Conservation (phyloP, 2,113 vertebrate species). For the Oreochromis niloticus region DNA sequence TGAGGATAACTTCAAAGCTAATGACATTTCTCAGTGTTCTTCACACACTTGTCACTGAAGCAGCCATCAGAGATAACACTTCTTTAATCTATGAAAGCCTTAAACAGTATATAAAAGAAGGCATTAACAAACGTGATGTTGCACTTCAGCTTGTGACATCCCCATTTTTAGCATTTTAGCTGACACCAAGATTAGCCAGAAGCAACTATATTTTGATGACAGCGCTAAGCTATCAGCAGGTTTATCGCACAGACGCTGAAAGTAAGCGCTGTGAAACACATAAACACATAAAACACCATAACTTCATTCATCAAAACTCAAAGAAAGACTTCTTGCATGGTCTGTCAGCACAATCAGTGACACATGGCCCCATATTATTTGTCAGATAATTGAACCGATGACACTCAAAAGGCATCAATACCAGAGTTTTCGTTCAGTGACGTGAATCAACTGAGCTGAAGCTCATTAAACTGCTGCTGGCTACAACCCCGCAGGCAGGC, state of each 20-base stretch:
- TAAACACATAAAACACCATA: neutral
- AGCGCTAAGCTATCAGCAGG: neutral
- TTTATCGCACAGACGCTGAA: neutral
- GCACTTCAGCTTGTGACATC: neutral
- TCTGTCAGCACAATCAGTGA: neutral
- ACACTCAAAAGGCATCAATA: neutral
- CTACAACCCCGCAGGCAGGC: neutral
- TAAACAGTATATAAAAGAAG: neutral
- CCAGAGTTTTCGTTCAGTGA: neutral
- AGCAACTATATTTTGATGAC: accelerated
- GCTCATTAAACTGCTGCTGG: neutral
- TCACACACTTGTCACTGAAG: neutral
- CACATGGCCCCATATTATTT: neutral
- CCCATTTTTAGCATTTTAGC: neutral
- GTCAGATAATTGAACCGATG: neutral
- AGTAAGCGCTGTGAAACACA: neutral
- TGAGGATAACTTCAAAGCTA: neutral
- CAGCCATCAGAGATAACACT: neutral
- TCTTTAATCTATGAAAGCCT: neutral
- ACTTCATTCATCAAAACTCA: neutral
- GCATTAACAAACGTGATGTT: neutral
- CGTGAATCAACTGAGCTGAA: neutral
- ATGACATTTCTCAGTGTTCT: neutral
- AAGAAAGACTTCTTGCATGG: neutral
- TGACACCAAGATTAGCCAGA: neutral